Conservation (phyloP, 53 echinoderm and acorn worm genomes). For the Antedon mediterranea region DNA sequence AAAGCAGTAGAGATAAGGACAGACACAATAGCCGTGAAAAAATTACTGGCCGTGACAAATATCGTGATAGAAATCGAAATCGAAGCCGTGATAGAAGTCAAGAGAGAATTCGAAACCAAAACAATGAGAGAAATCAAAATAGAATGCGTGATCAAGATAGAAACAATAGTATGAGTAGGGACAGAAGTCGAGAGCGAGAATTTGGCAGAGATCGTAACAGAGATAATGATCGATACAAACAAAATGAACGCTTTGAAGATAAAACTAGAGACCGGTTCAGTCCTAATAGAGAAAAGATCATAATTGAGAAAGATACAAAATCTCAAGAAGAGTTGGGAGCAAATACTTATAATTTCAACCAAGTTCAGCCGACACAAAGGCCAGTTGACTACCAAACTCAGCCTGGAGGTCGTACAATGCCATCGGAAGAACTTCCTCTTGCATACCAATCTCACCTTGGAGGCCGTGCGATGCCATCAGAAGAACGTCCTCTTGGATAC, state of each 20-base stretch:
- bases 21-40: slow-evolving; percentile 2
- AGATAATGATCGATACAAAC: slow-evolving; percentile 13
- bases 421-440: no score
- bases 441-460: background rate
- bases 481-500: no score
- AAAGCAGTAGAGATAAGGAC: no score
- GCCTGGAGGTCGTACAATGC: no score
- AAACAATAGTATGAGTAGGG: background rate
- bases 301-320: no score
- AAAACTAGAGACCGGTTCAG: slow-evolving; percentile 9
- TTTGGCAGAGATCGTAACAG: slow-evolving; percentile 3
- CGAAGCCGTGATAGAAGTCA: background rate
- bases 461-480: background rate
- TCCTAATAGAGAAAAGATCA: background rate
- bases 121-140: slow-evolving; percentile 2
- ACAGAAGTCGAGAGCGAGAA: background rate
- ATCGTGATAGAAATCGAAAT: background rate
- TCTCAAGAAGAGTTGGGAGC: background rate
- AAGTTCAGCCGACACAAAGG: background rate
- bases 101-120: background rate
- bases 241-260: slow-evolving; percentile 3
- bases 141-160: background rate
- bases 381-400: background rate
- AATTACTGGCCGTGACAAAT: background rate
- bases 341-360: background rate